Base-by-base conservation (phyloP, 2,797 vertebrate species). In the Tragopan temminckii region DNA sequence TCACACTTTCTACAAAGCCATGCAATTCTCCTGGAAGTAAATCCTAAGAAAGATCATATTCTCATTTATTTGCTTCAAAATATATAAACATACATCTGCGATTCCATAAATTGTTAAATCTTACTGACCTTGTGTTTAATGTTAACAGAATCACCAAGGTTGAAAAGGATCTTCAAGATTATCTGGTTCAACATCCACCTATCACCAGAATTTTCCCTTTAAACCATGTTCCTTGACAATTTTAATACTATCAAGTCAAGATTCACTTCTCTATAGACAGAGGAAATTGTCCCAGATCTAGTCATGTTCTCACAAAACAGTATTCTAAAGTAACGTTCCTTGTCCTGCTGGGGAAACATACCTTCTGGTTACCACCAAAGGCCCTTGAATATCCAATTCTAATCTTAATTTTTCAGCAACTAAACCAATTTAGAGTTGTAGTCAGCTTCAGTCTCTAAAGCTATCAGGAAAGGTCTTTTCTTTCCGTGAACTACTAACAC, bases 1-100 rank as follows among this genome's bases (percentile, higher is more conserved):
- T 72, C 61, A 67, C 7, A 8, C 5, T 2, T 63, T n/a, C 13
- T 42, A 27, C 31, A 63, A 76, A 92, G 35, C 8, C 7, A 31
- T 66, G 2, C 24, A 33, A 36, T 14, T 81, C 9, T 53, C 23
- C 36, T 63, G n/a, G 53, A 81, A 38, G 17, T 61, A 40, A 89
- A 76, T 61, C 7, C 20, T 72, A 72, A 35, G 6, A 72, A 85
- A 85, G 46, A n/a, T 38, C n/a, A 71, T 0, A 0, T 35, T 12
- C 17, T 90, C 43, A 68, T n/a, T 52, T 1, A 52, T 69, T 61
- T 62, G 1, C 69, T 83, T 43, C 20, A 40, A 71, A 78, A 79
- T n/a, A 38, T 2, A 24, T 40, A 10, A 16, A 24, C 4, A 7
- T 6, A 50, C 11, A 45, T 3, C 45, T 1, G 1, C 11, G 48